These are phyloP conservation scores for Diploscapter pachys DNA, from an alignment of 1,140 invertebrate genomes.

Conservation along the genomic window DNA sequence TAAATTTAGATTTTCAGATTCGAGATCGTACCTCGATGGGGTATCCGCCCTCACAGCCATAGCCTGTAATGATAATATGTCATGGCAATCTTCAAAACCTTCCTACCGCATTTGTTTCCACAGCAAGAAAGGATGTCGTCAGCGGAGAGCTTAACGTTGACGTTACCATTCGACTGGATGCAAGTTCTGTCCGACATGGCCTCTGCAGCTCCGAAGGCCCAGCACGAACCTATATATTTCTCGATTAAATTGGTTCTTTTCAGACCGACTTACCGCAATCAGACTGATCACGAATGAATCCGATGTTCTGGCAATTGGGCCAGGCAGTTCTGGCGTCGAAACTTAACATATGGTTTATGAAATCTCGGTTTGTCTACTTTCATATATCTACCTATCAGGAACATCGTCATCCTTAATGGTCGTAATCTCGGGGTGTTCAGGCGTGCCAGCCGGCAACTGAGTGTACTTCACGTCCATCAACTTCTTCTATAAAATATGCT, in stretches of 20 bases:
- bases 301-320: constrained; percentile 70
- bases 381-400: constrained; percentile 65
- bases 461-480: constrained; percentile 51
- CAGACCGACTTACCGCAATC: constrained; percentile 52
- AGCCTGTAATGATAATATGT: constrained; percentile 67
- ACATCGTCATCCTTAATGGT: not conserved
- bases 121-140: constrained; percentile 79
- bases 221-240: constrained; percentile 44
- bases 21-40: constrained; percentile 53
- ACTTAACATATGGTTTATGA: not conserved
- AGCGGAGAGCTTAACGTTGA: constrained; percentile 73
- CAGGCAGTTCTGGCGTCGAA: constrained; percentile 78
- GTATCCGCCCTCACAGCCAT: constrained; percentile 80
- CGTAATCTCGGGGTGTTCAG: not conserved
- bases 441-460: constrained; percentile 15
- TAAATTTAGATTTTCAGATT: too few species aligned
- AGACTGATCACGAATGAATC: constrained; percentile 63
- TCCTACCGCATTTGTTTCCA: constrained; percentile 61
- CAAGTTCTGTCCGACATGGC: constrained; percentile 86
- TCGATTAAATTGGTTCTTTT: not conserved
- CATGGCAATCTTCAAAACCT: too few species aligned
- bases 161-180: constrained; percentile 74
- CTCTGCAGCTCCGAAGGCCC: constrained; percentile 85
- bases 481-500: constrained; percentile 44
- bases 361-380: too few species aligned